phyloP scores from a whole-genome alignment of 1,140 invertebrate species.

The Theocolax elegans region DNA sequence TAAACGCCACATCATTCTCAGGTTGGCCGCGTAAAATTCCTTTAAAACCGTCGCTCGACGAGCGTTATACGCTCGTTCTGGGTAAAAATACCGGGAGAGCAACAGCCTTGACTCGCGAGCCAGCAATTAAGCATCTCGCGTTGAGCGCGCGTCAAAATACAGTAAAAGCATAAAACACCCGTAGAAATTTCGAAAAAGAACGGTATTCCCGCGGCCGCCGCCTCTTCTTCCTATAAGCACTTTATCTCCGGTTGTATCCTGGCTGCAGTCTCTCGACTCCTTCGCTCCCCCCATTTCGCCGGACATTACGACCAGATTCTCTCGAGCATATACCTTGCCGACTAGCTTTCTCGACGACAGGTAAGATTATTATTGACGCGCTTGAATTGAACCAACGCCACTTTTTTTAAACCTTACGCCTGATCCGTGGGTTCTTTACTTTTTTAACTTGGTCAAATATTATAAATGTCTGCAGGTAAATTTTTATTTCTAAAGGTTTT shows the following conservation, averaged over 20 bases:
- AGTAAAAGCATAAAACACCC: constrained; percentile 11
- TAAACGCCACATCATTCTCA: too few species aligned
- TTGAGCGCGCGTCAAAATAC: background rate
- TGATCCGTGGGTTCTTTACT: too few species aligned
- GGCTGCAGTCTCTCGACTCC: background rate
- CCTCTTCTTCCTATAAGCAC: background rate
- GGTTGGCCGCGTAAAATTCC: too few species aligned
- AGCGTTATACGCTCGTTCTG: too few species aligned
- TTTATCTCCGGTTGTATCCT: background rate
- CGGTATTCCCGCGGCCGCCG: background rate
- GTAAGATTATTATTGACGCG: constrained; percentile 10
- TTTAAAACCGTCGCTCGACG: too few species aligned
- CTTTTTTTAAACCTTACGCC: too few species aligned
- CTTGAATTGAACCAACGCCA: background rate
- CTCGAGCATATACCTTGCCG: background rate
- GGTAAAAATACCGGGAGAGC: too few species aligned
- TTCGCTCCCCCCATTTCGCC: background rate
- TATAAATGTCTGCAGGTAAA: too few species aligned
- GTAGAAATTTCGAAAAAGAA: constrained; percentile 20
- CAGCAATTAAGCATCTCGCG: too few species aligned
- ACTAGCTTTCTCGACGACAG: background rate
- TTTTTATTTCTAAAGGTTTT: too few species aligned
- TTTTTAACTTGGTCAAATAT: too few species aligned
- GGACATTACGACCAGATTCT: constrained; percentile 2
- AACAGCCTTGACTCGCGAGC: too few species aligned